These are phyloP conservation scores for Antennarius maculatus DNA, from an alignment of 2,797 vertebrate genomes.

Conservation along the genomic window DNA sequence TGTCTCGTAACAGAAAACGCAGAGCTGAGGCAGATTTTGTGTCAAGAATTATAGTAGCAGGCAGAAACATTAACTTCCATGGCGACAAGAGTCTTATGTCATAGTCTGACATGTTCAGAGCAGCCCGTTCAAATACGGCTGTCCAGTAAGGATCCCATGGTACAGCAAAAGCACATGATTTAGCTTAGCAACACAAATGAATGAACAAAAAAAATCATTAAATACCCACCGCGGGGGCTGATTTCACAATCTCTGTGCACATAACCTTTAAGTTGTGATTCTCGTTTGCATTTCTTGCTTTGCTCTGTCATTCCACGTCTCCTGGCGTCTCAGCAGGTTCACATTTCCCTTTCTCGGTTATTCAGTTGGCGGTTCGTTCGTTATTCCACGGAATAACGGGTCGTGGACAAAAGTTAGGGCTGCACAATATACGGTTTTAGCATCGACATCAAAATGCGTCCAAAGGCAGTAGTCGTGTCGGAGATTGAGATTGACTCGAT, in stretches of 20 bases:
- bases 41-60: constrained; percentile 26
- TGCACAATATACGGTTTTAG: too few relatives aligned
- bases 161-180: constrained; percentile 51
- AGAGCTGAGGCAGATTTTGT: constrained; percentile 68
- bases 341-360: constrained; percentile 27
- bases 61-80: constrained; percentile 44
- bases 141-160: constrained; percentile 46
- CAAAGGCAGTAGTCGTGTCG: too few relatives aligned
- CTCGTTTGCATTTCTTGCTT: constrained; percentile 33
- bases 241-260: constrained; percentile 55
- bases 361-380: constrained; percentile 43
- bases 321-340: constrained; percentile 27
- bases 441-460: too few relatives aligned
- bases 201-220: constrained; percentile 31
- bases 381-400: too few relatives aligned
- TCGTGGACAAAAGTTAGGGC: background rate
- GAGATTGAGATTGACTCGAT: too few relatives aligned
- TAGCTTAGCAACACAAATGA: constrained; percentile 42
- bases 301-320: constrained; percentile 22
- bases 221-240: constrained; percentile 65
- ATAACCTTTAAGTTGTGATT: constrained; percentile 34
- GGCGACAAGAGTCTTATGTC: constrained; percentile 7
- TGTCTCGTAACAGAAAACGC: constrained; percentile 53
- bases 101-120: constrained; percentile 7
- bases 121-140: background rate